Percentiles rank a stretch among this genome's conserved stretches.
Conservation (phyloP, 2,888 invertebrate genomes). For the Rhogogaster chlorosoma region DNA sequence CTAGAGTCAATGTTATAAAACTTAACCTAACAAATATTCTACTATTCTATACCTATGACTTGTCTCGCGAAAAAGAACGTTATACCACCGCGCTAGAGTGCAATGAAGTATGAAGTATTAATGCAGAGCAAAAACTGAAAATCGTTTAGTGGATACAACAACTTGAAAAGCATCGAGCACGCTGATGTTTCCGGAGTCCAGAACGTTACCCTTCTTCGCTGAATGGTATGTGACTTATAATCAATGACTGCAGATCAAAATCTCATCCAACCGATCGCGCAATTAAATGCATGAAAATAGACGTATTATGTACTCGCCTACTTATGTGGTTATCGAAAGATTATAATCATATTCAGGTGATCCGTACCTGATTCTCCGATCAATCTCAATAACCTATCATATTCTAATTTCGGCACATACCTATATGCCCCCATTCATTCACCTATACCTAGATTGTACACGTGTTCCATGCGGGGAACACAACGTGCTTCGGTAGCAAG, state of each 20-base stretch:
- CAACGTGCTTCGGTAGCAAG: neutral
- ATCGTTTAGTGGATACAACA: neutral
- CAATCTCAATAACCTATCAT: neutral
- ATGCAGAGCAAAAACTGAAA: neutral
- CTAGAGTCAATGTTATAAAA: neutral
- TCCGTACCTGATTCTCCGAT: neutral
- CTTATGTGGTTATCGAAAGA: neutral
- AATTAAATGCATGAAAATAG: neutral
- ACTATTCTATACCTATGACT: neutral
- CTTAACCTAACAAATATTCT: neutral
- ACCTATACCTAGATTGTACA: conserved; percentile 4
- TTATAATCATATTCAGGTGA: neutral
- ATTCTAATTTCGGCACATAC: neutral
- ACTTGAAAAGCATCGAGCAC: neutral
- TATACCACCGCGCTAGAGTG: neutral
- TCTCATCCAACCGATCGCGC: neutral
- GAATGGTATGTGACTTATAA: neutral
- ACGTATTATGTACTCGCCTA: neutral
- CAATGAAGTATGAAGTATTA: neutral
- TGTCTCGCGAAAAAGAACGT: neutral
- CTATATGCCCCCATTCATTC: neutral
- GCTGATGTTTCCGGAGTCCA: neutral
- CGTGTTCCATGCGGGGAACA: neutral
- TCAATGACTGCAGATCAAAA: neutral
- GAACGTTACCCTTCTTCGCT: neutral